Evolutionary conservation across 2,113 vertebrate species (phyloP).

Genomic region (Dolichallabes microphthalmus): DNA sequence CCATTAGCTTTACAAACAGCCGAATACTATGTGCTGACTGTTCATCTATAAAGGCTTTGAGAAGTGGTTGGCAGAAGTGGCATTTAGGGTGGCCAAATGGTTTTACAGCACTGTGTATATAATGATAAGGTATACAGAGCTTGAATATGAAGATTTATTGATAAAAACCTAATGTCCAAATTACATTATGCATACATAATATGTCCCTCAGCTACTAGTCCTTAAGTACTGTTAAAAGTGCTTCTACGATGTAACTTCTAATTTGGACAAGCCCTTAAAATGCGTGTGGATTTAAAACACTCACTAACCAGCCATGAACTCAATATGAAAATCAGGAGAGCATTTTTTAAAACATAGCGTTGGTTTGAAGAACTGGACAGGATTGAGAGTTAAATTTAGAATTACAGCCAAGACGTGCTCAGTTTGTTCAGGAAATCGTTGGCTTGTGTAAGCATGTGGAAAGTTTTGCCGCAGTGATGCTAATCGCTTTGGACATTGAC

Average conservation of each 20-base stretch:
- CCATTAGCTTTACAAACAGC: not conserved
- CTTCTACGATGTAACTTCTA: not conserved
- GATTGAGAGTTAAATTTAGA: slow-evolving; percentile 3
- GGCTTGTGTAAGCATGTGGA: slow-evolving; percentile 40
- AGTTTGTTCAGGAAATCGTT: slow-evolving; percentile 31
- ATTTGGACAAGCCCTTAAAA: not conserved
- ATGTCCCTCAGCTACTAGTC: not conserved
- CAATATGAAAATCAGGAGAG: not conserved
- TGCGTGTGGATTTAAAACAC: not conserved
- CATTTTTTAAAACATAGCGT: not conserved
- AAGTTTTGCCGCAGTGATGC: slow-evolving; percentile 25
- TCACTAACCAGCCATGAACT: not conserved
- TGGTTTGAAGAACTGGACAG: not conserved
- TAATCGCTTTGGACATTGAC: slow-evolving; percentile 55
- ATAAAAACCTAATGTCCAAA: not conserved
- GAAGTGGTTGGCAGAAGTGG: not conserved
- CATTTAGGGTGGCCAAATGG: not conserved
- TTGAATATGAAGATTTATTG: not conserved
- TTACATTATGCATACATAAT: not conserved
- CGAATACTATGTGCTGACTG: not conserved
- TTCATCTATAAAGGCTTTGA: not conserved
- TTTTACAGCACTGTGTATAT: slow-evolving; percentile 7
- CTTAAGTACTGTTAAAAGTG: not conserved
- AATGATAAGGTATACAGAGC: not conserved
- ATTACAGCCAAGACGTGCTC: slow-evolving; percentile 13